A percentile compares a stretch with the other conserved stretches of the same genome.
Conservation (phyloP, 2,888 invertebrate genomes). For the Acrocyrtus sp. region DNA sequence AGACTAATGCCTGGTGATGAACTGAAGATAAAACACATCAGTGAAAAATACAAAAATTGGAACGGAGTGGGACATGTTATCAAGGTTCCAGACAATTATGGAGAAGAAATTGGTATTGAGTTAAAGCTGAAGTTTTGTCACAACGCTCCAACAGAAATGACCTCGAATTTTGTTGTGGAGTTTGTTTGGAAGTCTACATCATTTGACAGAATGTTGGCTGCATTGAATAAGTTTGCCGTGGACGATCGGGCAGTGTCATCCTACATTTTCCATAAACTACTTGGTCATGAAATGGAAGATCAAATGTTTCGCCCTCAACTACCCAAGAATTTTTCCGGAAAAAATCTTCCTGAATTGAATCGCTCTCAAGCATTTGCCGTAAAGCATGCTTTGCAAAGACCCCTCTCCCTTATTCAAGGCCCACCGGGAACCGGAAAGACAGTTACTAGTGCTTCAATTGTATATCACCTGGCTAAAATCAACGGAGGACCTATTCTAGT, state of each 20-base stretch:
- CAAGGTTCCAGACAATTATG: slow-evolving; percentile 94
- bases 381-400: slow-evolving; percentile 96
- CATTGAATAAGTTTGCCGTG: slow-evolving; percentile 93
- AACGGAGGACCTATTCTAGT: slow-evolving; percentile 88
- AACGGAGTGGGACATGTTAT: slow-evolving; percentile 98
- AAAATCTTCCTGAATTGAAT: slow-evolving; percentile 97
- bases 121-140: slow-evolving; percentile 81
- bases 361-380: slow-evolving; percentile 98
- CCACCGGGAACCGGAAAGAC: slow-evolving; percentile 95
- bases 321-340: slow-evolving; percentile 97
- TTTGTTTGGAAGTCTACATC: slow-evolving; percentile 99
- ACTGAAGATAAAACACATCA: slow-evolving; percentile 88
- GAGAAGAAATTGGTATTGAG: slow-evolving; percentile 98
- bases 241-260: slow-evolving; percentile 97
- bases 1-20: slow-evolving; percentile 99
- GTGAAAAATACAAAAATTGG: slow-evolving; percentile 95
- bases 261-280: slow-evolving; percentile 95
- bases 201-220: slow-evolving; percentile 97
- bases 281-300: slow-evolving; percentile 96
- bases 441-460: slow-evolving; percentile 98
- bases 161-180: slow-evolving; percentile 96
- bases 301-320: slow-evolving; percentile 89
- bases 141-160: slow-evolving; percentile 93
- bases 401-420: slow-evolving; percentile 94
- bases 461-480: slow-evolving; percentile 96